Percentiles rank a stretch among this genome's conserved stretches.
phyloP scores from a whole-genome alignment of 2,797 vertebrate genomes.

The Silurus aristotelis region DNA sequence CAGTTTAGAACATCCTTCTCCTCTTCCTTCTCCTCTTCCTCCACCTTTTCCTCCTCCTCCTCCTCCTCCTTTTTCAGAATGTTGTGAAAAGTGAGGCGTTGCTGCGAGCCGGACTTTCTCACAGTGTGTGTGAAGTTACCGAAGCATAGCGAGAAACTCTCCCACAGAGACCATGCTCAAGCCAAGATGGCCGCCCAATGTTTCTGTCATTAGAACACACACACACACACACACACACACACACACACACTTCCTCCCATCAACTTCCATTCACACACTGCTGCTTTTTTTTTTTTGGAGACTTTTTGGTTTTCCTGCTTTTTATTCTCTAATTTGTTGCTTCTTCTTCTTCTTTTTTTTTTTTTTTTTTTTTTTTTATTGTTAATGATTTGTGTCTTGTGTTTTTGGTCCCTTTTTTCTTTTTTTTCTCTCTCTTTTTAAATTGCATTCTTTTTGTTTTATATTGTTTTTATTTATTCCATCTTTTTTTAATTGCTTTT shows the following conservation, averaged over 20 bases:
- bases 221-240: too few relatives aligned
- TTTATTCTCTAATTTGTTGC: too few relatives aligned
- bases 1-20: too few relatives aligned
- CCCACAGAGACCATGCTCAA: background rate
- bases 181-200: conserved; percentile 49
- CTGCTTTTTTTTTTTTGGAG: too few relatives aligned
- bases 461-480: too few relatives aligned
- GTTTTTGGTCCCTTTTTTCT: background rate
- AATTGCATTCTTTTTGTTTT: background rate
- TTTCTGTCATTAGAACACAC: conserved; percentile 49
- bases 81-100: background rate
- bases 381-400: background rate
- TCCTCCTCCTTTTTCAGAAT: background rate
- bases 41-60: too few relatives aligned
- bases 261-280: background rate
- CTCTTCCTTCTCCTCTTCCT: too few relatives aligned
- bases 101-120: background rate
- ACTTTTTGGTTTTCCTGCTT: too few relatives aligned
- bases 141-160: background rate
- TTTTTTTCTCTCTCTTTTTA: background rate
- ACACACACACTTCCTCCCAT: background rate
- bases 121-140: background rate
- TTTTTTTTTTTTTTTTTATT: background rate
- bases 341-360: too few relatives aligned
- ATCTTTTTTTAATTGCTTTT: background rate